A percentile compares a stretch with the other conserved stretches of the same genome.
Conservation (phyloP, 2,888 invertebrate species). For the Drosophila anceps region DNA sequence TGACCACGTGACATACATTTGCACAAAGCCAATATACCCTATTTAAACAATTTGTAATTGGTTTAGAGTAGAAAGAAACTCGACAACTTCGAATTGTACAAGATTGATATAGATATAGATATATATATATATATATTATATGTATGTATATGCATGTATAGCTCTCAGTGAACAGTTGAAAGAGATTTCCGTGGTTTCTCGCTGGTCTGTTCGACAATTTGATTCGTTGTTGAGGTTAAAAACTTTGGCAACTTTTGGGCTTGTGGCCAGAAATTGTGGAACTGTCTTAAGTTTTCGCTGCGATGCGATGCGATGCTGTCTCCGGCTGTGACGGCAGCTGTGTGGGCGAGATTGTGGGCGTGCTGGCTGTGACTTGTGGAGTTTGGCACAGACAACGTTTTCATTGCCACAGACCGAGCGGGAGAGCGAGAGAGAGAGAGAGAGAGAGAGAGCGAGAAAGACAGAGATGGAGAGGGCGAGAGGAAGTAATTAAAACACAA, state of each 20-base stretch:
- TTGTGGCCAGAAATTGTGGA: slow-evolving; percentile 58
- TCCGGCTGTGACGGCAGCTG: slow-evolving; percentile 44
- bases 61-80: background rate
- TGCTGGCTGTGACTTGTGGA: slow-evolving; percentile 32
- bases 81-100: background rate
- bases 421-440: slow-evolving; percentile 2
- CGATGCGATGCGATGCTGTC: slow-evolving; percentile 31
- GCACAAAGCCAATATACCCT: background rate
- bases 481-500: slow-evolving; percentile 81
- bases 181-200: slow-evolving; percentile 34
- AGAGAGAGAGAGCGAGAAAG: slow-evolving; percentile 23
- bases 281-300: slow-evolving; percentile 47
- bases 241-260: slow-evolving; percentile 56
- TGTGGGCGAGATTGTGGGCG: background rate
- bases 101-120: background rate
- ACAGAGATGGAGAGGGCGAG: too few species aligned
- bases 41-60: background rate
- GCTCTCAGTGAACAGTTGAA: slow-evolving; percentile 2
- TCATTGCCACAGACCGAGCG: slow-evolving; percentile 36
- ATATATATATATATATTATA: background rate
- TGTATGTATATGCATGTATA: background rate
- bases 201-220: slow-evolving; percentile 53
- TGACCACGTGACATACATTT: background rate
- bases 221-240: slow-evolving; percentile 34
- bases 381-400: slow-evolving; percentile 37